Percentiles rank a stretch among this genome's conserved stretches.
Conservation (phyloP, 2,113 vertebrate species). For the Galeopterus variegatus region DNA sequence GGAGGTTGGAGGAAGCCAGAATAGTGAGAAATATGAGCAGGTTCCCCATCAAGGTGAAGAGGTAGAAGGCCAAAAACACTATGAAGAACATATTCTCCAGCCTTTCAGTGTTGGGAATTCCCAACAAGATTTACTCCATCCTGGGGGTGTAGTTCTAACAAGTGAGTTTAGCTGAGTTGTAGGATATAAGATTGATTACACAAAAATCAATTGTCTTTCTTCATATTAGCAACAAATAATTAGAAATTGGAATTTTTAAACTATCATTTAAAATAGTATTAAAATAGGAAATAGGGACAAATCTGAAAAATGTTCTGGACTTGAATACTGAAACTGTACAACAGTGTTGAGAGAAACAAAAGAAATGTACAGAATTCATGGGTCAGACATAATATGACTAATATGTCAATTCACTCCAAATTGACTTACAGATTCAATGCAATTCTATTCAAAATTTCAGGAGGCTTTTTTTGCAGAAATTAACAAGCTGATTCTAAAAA, state of each 20-base stretch:
- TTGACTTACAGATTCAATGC: background rate
- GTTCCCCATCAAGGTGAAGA: conserved; percentile 86
- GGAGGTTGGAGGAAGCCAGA: conserved; percentile 80
- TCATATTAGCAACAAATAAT: background rate
- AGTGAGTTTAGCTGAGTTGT: background rate
- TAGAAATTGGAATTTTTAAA: background rate
- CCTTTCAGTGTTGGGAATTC: conserved; percentile 71
- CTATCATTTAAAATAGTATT: background rate
- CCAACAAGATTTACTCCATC: conserved; percentile 68
- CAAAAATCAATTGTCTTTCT: background rate
- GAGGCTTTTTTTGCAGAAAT: background rate
- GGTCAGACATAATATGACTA: background rate
- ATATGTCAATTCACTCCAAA: background rate
- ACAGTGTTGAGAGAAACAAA: background rate
- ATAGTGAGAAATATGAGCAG: conserved; percentile 85
- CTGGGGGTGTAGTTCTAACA: conserved; percentile 5
- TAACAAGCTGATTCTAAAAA: background rate
- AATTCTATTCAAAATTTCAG: background rate
- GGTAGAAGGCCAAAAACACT: conserved; percentile 83
- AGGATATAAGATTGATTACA: background rate
- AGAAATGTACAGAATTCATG: background rate
- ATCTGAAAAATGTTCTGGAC: background rate
- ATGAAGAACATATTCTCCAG: conserved; percentile 74
- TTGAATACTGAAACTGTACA: background rate
- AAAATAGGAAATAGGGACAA: background rate